Percentiles rank a stretch among this genome's conserved stretches.
These are phyloP conservation scores for Adoxophyes honmai DNA, from an alignment of 1,140 invertebrate species.

Conservation along the genomic window DNA sequence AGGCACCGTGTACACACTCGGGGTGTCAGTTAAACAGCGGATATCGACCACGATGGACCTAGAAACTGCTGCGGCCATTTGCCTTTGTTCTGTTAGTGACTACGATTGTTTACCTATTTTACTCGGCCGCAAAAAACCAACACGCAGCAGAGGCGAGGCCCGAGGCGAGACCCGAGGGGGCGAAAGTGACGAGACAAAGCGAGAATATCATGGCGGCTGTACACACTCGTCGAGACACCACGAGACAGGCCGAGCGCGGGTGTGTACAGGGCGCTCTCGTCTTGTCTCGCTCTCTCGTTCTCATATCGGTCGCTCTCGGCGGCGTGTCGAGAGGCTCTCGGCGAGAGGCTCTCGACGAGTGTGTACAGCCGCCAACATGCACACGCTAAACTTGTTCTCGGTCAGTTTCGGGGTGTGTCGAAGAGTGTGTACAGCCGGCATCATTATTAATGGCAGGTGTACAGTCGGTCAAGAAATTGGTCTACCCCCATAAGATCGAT, in stretches of 20 bases:
- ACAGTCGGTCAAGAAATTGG: too few relatives aligned
- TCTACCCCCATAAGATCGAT: too few relatives aligned
- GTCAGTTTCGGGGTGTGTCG: slow-evolving; percentile 22
- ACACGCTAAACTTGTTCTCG: slow-evolving; percentile 20
- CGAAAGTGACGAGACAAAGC: slow-evolving; percentile 20
- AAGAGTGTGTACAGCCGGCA: slow-evolving; percentile 23
- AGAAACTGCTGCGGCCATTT: slow-evolving; percentile 8
- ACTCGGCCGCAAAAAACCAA: slow-evolving; percentile 27
- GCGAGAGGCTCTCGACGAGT: too few relatives aligned
- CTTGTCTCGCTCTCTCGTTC: too few relatives aligned
- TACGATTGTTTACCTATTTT: slow-evolving; percentile 15
- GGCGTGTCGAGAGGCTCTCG: too few relatives aligned
- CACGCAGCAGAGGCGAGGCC: slow-evolving; percentile 21
- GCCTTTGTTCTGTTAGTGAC: slow-evolving; percentile 7
- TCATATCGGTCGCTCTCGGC: too few relatives aligned
- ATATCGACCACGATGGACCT: slow-evolving; percentile 5
- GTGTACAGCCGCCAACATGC: too few relatives aligned
- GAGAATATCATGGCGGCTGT: slow-evolving; percentile 18
- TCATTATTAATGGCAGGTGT: too few relatives aligned
- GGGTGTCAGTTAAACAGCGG: neutral
- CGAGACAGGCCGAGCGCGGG: too few relatives aligned
- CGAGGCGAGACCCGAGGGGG: slow-evolving; percentile 22
- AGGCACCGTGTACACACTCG: slow-evolving; percentile 5
- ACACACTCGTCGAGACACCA: too few relatives aligned
- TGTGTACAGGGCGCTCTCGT: too few relatives aligned